Evolutionary conservation across 2,113 vertebrate species (phyloP), one percentile per base, ranked within the genome.

Genomic region (Pipra filicauda): DNA sequence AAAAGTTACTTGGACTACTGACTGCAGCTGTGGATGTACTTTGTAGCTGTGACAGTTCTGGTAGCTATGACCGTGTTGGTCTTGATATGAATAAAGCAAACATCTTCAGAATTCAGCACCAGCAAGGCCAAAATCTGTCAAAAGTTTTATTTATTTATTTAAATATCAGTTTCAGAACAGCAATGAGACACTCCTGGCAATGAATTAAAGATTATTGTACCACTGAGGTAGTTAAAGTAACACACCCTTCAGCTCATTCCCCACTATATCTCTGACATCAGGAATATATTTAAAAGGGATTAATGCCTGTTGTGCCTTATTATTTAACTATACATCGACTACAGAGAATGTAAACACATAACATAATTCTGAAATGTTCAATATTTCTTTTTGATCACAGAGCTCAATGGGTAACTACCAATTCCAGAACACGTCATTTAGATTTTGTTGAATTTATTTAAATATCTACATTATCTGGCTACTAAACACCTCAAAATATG

Each of bases 61-160:
- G 37, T 58, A 26, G 71, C 51, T 79, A 7, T 12, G 49, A 30
- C 66, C 0, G 0, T 31, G 54, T 20, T 31, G 52, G 22, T 3
- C 61, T 65, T 27, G 8, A 31, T 10, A 26, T 0, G 13, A 83
- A 43, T 1, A 8, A 59, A 55, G 15, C 41, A 72, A 89, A 82
- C 23, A 28, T 11, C 78, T 66, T 65, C 27, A 71, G 49, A 85
- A 46, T 2, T 9, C 37, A 80, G 80, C 19, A 61, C 12, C 39
- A 78, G 28, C 12, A 30, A 80, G 71, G 46, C 41, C 86, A 71
- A 80, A 55, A 9, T 86, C 2, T 12, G 33, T 33, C 46, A 69
- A 94, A 94, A 78, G 55, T 49, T 83, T 79, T 9, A 27, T 72
- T 77, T 85, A 82, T 84, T 95, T 94, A 80, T 82, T 76, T 46